These are phyloP conservation scores for Philopotamus ludificatus DNA, from an alignment of 1,140 invertebrate genomes.

Conservation along the genomic window DNA sequence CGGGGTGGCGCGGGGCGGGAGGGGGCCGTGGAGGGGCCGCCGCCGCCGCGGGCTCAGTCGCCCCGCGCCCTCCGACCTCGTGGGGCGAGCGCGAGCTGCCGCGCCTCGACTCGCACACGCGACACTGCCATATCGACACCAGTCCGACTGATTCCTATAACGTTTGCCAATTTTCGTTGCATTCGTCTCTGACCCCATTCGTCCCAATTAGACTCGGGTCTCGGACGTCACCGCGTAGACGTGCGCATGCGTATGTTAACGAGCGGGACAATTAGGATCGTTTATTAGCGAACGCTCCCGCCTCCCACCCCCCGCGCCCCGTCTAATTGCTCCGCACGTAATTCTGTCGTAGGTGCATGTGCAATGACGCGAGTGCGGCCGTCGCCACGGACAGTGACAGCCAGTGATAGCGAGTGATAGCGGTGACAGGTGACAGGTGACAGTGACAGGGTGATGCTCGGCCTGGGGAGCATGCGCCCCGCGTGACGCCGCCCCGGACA, in stretches of 20 bases:
- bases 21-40: constrained; percentile 21
- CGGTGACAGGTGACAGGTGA: too few species aligned
- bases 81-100: background rate
- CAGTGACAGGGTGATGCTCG: constrained; percentile 9
- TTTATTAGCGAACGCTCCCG: background rate
- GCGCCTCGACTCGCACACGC: background rate
- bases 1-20: background rate
- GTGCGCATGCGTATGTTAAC: background rate
- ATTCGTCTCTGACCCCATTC: too few species aligned
- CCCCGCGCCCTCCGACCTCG: constrained; percentile 34
- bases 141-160: background rate
- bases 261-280: background rate
- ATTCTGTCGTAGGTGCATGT: background rate
- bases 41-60: constrained; percentile 26
- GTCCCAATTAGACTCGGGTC: background rate
- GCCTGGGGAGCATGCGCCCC: background rate
- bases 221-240: background rate
- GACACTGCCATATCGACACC: too few species aligned
- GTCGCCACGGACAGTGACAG: background rate
- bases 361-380: too few species aligned
- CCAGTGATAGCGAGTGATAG: background rate
- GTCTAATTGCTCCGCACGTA: background rate
- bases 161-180: too few species aligned
- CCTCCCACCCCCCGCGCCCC: background rate
- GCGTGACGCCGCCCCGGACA: constrained; percentile 27